Conservation (phyloP, 2,113 vertebrate genomes). For the Urocynchramus pylzowi region DNA sequence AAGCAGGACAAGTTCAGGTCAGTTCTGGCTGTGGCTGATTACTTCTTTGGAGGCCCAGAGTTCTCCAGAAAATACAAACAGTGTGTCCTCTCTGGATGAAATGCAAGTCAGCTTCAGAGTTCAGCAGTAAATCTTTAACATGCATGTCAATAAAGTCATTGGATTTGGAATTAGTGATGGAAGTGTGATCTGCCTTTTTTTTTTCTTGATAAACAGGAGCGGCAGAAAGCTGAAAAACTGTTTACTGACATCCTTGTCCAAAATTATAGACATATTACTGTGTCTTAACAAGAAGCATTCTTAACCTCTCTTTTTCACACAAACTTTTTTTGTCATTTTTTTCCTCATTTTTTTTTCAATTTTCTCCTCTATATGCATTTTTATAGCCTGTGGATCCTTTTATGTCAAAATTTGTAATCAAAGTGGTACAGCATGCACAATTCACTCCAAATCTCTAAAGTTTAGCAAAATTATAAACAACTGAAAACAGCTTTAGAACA, state of each 20-base stretch:
- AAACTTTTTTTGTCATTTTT: background rate
- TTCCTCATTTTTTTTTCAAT: rapidly evolving
- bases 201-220: background rate
- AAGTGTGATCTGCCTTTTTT: background rate
- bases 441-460: background rate
- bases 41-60: background rate
- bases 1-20: background rate
- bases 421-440: background rate
- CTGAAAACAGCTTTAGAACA: background rate
- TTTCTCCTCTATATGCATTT: rapidly evolving
- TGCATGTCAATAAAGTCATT: rapidly evolving
- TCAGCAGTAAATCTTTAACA: background rate
- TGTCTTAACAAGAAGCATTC: background rate
- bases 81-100: background rate
- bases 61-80: background rate
- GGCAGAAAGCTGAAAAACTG: background rate
- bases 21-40: background rate
- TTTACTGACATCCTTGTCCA: background rate
- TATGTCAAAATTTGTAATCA: background rate
- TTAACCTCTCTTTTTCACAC: background rate
- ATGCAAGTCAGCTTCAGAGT: background rate
- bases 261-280: background rate
- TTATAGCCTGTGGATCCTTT: background rate
- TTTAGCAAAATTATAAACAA: background rate
- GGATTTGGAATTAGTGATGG: background rate